Percentiles rank a stretch among this genome's conserved stretches.
phyloP scores from a whole-genome alignment of 1,140 invertebrate species.

The Drosophila eugracilis region DNA sequence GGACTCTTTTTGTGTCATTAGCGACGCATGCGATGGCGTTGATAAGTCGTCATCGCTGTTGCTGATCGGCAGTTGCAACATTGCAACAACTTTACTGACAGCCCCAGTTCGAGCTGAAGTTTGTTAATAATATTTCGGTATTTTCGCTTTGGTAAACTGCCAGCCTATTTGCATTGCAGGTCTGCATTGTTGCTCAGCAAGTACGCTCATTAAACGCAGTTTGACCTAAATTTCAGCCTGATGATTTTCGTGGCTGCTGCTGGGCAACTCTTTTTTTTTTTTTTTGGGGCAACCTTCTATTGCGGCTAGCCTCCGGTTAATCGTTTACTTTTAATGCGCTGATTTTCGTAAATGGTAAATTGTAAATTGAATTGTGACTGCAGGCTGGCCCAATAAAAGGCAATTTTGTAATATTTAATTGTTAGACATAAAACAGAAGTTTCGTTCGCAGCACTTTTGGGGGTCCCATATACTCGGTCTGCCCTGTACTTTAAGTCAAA shows the following conservation, averaged over 20 bases:
- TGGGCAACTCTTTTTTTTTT: too few relatives aligned
- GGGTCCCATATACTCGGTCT: slow-evolving; percentile 32
- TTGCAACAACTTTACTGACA: slow-evolving; percentile 32
- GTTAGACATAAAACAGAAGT: slow-evolving; percentile 44
- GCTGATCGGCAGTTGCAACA: slow-evolving; percentile 52
- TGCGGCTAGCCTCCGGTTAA: slow-evolving; percentile 51
- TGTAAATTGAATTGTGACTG: slow-evolving; percentile 53
- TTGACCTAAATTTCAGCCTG: slow-evolving; percentile 67
- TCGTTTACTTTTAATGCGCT: slow-evolving; percentile 76
- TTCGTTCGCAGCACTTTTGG: slow-evolving; percentile 14
- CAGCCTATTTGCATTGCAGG: slow-evolving; percentile 35
- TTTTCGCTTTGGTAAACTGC: slow-evolving; percentile 22
- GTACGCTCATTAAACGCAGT: slow-evolving; percentile 56
- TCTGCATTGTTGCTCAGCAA: slow-evolving; percentile 16
- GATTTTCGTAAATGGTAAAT: slow-evolving; percentile 73
- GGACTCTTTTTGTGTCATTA: slow-evolving; percentile 57
- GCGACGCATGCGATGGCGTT: slow-evolving; percentile 57
- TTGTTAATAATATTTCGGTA: slow-evolving; percentile 58
- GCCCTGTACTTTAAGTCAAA: slow-evolving; percentile 71
- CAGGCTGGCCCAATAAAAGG: slow-evolving; percentile 42
- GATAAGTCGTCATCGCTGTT: slow-evolving; percentile 48
- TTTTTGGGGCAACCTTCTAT: slow-evolving; percentile 51
- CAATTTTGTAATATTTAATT: slow-evolving; percentile 78
- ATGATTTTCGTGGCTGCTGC: slow-evolving; percentile 72
- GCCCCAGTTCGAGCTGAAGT: slow-evolving; percentile 39